Percentiles rank a stretch among this genome's conserved stretches.
phyloP scores from a whole-genome alignment of 64 coral and sea anemone genomes.

The Stichodactyla mertensii region DNA sequence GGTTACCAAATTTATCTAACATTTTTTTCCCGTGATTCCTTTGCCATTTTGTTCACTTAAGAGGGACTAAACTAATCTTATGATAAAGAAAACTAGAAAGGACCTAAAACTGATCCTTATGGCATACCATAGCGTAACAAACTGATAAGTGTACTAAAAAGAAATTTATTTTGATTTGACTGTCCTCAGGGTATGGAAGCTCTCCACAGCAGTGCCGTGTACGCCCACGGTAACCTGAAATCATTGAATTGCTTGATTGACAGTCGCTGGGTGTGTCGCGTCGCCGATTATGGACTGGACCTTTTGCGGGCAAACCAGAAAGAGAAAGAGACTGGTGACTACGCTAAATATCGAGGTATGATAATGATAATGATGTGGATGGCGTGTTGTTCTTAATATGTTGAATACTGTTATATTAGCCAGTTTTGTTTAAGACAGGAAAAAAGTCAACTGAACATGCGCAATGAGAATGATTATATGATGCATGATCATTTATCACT shows the following conservation, averaged over 20 bases:
- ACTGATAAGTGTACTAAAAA: background rate
- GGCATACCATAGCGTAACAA: background rate
- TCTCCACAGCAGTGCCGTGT: slow-evolving; percentile 30
- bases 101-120: background rate
- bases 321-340: slow-evolving; percentile 26
- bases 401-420: too few species aligned
- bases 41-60: too few species aligned
- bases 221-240: slow-evolving; percentile 63
- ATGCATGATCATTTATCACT: too few species aligned
- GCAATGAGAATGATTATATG: too few species aligned
- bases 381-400: too few species aligned
- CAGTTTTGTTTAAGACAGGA: too few species aligned
- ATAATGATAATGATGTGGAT: background rate
- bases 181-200: slow-evolving; percentile 25
- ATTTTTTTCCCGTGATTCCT: too few species aligned
- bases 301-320: slow-evolving; percentile 45
- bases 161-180: background rate
- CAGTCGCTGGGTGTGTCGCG: slow-evolving; percentile 75
- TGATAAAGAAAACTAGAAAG: background rate
- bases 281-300: slow-evolving; percentile 59
- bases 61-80: too few species aligned
- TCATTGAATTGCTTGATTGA: slow-evolving; percentile 85
- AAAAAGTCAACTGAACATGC: too few species aligned
- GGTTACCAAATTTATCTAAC: too few species aligned
- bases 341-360: slow-evolving; percentile 62